Base-by-base conservation (phyloP, 2,113 vertebrate species). In the Pleuronectes platessa region DNA sequence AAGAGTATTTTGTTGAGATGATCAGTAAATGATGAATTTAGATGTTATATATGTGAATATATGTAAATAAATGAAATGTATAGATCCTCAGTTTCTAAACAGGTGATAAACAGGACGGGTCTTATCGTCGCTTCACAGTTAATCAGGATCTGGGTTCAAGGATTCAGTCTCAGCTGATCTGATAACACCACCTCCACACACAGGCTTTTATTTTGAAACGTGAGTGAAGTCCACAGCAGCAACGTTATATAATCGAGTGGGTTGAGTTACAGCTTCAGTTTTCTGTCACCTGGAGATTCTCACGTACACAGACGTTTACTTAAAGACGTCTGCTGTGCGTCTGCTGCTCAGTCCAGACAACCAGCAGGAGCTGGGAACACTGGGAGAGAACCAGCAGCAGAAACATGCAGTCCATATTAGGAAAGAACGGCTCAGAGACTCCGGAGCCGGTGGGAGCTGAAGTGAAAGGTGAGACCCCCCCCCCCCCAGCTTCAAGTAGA, bases 391-490 rank as follows among this genome's bases (percentile, higher is more conserved):
- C 2, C 1, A 24, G 15, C 8, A 35, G 45, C 4, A 23, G 0
- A 8, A 68, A 64, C 59, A 93, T 93, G 92, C 81, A 88, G 68
- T 17, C 72, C 0, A 61, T 92, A 14, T 79, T 91, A 17, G 66
- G 35, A 1, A 80, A 37, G 17, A 91, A 93, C 1, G 90, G 87
- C 3, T 2, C 13, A 0, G 92, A 93, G 27, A 92, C 92, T 5
- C 79, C 78, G 0, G 90, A 92, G 53, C 88, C 88, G 2, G 82
- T 93, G 60, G 76, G 47, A 37, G 89, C 92, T 2, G 7, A 80
- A 0, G 85, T 93, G 2, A 75, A 21, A 78, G 92, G 31, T 31
- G 31, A 31, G 31, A 27, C 4, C 27, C 27, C 27, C 31, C 31
- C 6, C 31, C 31, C 31, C 31, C 31, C 27, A 6, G 31, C 31